Percentiles rank a stretch among this genome's conserved stretches.
These are phyloP conservation scores for Xenops minutus DNA, from an alignment of 2,797 vertebrate genomes.

Conservation along the genomic window DNA sequence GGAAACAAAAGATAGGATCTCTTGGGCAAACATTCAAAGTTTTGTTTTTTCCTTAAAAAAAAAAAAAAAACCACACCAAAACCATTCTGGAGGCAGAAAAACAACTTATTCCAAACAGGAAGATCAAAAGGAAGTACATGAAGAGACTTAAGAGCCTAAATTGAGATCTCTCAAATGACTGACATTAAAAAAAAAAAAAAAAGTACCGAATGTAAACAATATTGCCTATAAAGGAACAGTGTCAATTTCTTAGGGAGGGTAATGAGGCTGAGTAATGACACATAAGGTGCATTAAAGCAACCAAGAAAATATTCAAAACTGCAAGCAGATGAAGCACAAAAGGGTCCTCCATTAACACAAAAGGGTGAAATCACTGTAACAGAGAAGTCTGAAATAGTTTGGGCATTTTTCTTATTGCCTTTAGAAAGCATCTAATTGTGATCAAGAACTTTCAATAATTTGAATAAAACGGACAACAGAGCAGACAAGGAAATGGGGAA, in stretches of 20 bases:
- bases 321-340: neutral
- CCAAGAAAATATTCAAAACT: neutral
- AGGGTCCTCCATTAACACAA: neutral
- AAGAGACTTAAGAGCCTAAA: neutral
- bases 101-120: neutral
- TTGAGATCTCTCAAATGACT: neutral
- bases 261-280: neutral
- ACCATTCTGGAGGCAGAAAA: neutral
- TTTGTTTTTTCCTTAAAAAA: neutral
- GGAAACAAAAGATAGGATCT: neutral
- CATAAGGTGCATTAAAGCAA: neutral
- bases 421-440: neutral
- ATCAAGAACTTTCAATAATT: neutral
- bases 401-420: neutral
- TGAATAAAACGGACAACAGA: neutral
- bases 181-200: neutral
- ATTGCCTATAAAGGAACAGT: neutral
- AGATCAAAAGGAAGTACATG: neutral
- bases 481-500: neutral
- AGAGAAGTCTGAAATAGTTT: neutral
- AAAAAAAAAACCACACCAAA: rapidly evolving
- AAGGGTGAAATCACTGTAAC: neutral
- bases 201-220: neutral
- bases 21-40: neutral
- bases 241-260: neutral